Conservation (phyloP, 2,113 vertebrate genomes). For the Corydoras maculifer region DNA sequence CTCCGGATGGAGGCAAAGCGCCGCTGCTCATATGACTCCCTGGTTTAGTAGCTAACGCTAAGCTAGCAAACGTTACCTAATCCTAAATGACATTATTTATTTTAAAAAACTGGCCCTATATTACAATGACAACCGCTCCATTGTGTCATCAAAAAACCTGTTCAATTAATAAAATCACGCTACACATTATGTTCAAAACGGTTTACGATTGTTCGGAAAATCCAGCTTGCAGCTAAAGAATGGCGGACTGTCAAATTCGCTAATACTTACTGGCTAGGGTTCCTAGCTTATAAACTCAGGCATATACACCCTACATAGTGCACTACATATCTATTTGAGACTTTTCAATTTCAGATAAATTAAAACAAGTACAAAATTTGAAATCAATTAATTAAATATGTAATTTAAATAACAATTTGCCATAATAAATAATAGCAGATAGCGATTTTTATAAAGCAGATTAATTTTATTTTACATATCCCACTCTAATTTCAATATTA, state of each 20-base stretch:
- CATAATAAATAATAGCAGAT: no score
- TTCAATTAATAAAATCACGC: no score
- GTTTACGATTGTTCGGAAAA: no score
- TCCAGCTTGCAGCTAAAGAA: neutral
- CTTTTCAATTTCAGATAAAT: neutral
- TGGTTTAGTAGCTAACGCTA: neutral
- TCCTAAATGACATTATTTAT: neutral
- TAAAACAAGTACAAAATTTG: no score
- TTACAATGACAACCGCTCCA: neutral
- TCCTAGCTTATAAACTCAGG: neutral
- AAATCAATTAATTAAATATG: no score
- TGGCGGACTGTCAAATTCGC: neutral
- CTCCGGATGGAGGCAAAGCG: neutral
- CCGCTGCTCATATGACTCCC: neutral
- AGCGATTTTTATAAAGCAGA: no score
- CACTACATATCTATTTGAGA: neutral
- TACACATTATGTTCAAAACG: no score
- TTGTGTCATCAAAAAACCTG: neutral
- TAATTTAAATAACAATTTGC: no score
- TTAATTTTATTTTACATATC: no score
- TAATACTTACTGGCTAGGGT: neutral
- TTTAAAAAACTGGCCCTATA: neutral
- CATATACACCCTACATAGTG: neutral
- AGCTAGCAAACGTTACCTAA: constrained; percentile 3
- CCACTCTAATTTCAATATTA: no score